Conservation (phyloP, 2,113 vertebrate genomes). For the Cynoglossus semilaevis region DNA sequence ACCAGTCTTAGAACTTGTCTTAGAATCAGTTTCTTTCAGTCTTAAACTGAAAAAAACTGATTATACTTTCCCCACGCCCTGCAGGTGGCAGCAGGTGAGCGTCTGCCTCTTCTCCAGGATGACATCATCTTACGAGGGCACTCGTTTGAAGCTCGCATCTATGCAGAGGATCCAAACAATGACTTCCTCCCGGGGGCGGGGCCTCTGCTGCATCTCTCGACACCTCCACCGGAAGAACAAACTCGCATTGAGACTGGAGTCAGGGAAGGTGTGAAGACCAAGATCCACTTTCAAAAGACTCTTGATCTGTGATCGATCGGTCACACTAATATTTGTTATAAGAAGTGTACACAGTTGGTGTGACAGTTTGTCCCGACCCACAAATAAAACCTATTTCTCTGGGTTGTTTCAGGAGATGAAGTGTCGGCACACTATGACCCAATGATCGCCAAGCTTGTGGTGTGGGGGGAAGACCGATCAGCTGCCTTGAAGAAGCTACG, state of each 20-base stretch:
- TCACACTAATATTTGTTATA: no score
- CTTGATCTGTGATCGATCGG: no score
- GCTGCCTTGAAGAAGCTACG: slow-evolving; percentile 87
- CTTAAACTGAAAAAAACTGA: no score
- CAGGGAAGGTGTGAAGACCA: slow-evolving; percentile 81
- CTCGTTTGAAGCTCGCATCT: slow-evolving; percentile 95
- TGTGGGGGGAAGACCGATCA: slow-evolving; percentile 90
- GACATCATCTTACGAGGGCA: slow-evolving; percentile 87
- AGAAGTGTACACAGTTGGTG: no score
- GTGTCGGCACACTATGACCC: slow-evolving; percentile 95
- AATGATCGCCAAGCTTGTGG: slow-evolving; percentile 97
- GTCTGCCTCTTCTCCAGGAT: slow-evolving; percentile 88
- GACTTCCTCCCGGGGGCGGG: slow-evolving; percentile 94
- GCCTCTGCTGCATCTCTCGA: slow-evolving; percentile 88
- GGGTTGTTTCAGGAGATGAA: slow-evolving; percentile 83
- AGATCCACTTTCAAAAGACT: background rate
- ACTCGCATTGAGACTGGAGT: slow-evolving; percentile 96
- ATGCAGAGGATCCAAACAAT: slow-evolving; percentile 91
- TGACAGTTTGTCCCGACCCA: no score
- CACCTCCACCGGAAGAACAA: slow-evolving; percentile 77
- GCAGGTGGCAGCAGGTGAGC: slow-evolving; percentile 94
- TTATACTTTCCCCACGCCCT: slow-evolving; percentile 5
- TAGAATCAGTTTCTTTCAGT: no score
- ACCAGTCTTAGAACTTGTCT: no score
- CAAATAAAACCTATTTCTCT: no score